These are phyloP conservation scores for Physella acuta DNA, from an alignment of 1,140 invertebrate genomes.

Conservation along the genomic window DNA sequence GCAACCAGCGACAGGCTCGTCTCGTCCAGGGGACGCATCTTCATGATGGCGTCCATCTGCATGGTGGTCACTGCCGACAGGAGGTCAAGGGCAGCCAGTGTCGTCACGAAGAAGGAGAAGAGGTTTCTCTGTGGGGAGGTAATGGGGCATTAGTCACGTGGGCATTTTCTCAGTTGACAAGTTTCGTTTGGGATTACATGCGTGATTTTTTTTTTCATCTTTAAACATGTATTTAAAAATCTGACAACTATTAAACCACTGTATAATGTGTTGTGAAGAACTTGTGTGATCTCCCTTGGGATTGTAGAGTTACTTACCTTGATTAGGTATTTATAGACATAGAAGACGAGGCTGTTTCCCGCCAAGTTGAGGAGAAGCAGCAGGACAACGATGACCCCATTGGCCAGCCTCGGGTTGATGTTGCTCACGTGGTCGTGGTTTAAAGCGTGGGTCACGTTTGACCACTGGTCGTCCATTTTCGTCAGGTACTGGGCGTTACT, in stretches of 20 bases:
- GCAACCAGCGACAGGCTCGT: background rate
- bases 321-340: constrained; percentile 22
- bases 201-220: too few relatives aligned
- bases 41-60: constrained; percentile 28
- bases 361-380: constrained; percentile 18
- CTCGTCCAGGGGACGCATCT: constrained; percentile 13
- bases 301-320: constrained; percentile 1
- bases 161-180: too few relatives aligned
- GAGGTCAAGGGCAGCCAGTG: constrained; percentile 28
- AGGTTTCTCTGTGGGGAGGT: too few relatives aligned
- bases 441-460: background rate
- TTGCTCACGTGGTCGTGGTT: too few relatives aligned
- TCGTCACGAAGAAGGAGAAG: constrained; percentile 29
- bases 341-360: constrained; percentile 30
- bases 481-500: too few relatives aligned
- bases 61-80: constrained; percentile 26
- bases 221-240: too few relatives aligned
- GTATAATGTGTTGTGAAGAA: too few relatives aligned
- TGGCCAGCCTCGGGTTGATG: constrained; percentile 27
- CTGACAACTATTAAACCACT: too few relatives aligned
- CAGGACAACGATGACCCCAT: constrained; percentile 23
- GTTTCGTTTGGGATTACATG: too few relatives aligned
- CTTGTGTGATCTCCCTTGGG: too few relatives aligned
- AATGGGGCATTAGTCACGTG: too few relatives aligned
- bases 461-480: too few relatives aligned